phyloP scores from a whole-genome alignment of 2,888 invertebrate species.

The Urechis unicinctus region DNA sequence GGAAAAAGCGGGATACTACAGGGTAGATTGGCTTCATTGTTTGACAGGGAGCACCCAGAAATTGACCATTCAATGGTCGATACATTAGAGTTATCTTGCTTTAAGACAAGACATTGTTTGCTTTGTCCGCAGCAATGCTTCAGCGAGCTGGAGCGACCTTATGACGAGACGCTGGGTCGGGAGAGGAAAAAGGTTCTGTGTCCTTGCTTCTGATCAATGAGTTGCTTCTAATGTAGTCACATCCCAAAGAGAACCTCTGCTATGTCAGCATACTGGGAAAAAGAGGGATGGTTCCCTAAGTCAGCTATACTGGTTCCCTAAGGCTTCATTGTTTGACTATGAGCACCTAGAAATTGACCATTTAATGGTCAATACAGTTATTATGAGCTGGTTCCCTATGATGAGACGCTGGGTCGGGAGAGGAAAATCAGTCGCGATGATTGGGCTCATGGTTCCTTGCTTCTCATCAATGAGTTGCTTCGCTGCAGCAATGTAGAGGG shows the following conservation, averaged over 20 bases:
- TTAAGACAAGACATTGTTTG: neutral
- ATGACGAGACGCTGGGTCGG: constrained; percentile 59
- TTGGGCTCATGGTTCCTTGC: constrained; percentile 82
- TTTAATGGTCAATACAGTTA: too few species aligned
- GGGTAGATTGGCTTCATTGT: constrained; percentile 31
- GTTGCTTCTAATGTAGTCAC: constrained; percentile 90
- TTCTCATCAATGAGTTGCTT: constrained; percentile 88
- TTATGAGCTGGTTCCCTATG: too few species aligned
- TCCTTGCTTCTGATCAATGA: too few species aligned
- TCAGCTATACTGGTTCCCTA: too few species aligned
- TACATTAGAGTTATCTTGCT: too few species aligned
- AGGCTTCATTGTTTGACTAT: neutral
- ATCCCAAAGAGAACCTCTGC: constrained; percentile 89
- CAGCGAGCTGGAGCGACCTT: constrained; percentile 76
- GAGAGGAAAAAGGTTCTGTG: constrained; percentile 87
- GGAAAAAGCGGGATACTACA: constrained; percentile 77
- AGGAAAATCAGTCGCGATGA: constrained; percentile 76
- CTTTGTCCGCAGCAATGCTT: constrained; percentile 68
- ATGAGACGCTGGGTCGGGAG: constrained; percentile 58
- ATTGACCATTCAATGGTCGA: too few species aligned
- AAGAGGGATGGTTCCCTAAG: constrained; percentile 53
- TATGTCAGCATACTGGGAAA: constrained; percentile 82
- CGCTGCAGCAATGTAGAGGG: constrained; percentile 76
- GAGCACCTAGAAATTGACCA: neutral
- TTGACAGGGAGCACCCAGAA: neutral